Base-by-base conservation (phyloP, 2,797 vertebrate genomes). In the Tinamus major region DNA sequence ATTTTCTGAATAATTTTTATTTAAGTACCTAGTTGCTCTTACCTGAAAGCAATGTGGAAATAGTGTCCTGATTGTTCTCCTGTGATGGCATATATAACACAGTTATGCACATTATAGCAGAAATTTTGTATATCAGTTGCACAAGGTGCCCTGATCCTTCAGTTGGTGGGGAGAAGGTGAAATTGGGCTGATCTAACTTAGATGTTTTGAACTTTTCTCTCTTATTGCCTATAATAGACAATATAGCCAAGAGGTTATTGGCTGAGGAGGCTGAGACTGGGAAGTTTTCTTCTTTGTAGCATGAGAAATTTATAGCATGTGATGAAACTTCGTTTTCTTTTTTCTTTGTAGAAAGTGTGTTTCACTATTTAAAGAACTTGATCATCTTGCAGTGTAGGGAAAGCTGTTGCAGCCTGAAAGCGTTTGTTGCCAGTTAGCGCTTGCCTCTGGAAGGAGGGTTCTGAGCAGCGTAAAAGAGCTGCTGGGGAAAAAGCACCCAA, bases 111-210 rank as follows among this genome's bases (percentile, higher is more conserved):
- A 18, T 51, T 9, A 1, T 42, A 17, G 21, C 64, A 49, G 14
- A 15, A 21, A 31, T 85, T n/a, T 16, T 29, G 11, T 29, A 4
- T 5, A 10, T 61, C n/a, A 11, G 14, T 58, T 89, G 19, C 23
- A 2, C 8, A 9, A 88, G 18, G 18, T 39, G 53, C 61, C 42
- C 27, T n/a, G 42, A 27, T n/a, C 39, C 13, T 41, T 83, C 55
- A 29, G 27, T 20, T 31, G 4, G 20, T 80, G 31, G 17, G 58
- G 24, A 78, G 15, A 8, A 53, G 0, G 3, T 0, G 3, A 7
- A 27, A 2, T 2, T 35, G 27, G 10, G 5, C 68, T 69, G 7
- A 35, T 49, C 5, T 64, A 19, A 46, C 62, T 46, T 5, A 55
- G 10, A 7, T 19, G 33, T 67, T 72, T 63, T 42, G 3, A 63